These are phyloP conservation scores for Drosophila dunni DNA, from an alignment of 1,140 invertebrate species.

Conservation along the genomic window DNA sequence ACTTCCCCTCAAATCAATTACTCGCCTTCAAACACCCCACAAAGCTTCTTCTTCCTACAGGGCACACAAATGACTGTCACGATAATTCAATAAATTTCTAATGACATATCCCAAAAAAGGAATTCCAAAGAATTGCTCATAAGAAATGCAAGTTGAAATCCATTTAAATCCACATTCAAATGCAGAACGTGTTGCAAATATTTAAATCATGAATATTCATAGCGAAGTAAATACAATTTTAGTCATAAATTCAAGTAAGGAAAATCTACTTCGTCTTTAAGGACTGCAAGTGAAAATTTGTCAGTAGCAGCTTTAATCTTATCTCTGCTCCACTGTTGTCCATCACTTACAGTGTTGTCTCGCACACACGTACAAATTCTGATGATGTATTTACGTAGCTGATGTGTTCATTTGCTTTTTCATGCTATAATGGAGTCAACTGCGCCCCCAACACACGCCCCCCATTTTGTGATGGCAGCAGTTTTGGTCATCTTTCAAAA, in stretches of 20 bases:
- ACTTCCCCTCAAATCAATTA: no score
- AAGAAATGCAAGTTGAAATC: slow-evolving; percentile 2
- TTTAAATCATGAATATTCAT: slow-evolving; percentile 25
- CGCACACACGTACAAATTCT: background rate
- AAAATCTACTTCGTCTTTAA: slow-evolving; percentile 3
- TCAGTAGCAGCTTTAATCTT: slow-evolving; percentile 21
- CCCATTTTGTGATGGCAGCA: slow-evolving; percentile 59
- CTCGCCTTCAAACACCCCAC: background rate
- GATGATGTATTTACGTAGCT: slow-evolving; percentile 29
- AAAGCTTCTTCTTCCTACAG: background rate
- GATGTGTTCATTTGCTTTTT: slow-evolving; percentile 39
- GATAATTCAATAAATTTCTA: slow-evolving; percentile 24
- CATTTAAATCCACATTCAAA: slow-evolving; percentile 2
- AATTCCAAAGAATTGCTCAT: background rate
- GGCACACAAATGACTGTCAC: slow-evolving; percentile 8
- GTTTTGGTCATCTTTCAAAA: slow-evolving; percentile 77
- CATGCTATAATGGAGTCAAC: slow-evolving; percentile 48
- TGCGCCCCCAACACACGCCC: slow-evolving; percentile 38
- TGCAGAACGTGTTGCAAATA: background rate
- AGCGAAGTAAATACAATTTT: background rate
- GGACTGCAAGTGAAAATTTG: slow-evolving; percentile 12
- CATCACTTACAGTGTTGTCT: background rate
- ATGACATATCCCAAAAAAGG: slow-evolving; percentile 12
- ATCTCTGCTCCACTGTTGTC: background rate
- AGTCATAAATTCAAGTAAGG: background rate